Percentiles rank a stretch among this genome's conserved stretches.
phyloP scores from a whole-genome alignment of 2,113 vertebrate genomes.

The Nicator chloris region DNA sequence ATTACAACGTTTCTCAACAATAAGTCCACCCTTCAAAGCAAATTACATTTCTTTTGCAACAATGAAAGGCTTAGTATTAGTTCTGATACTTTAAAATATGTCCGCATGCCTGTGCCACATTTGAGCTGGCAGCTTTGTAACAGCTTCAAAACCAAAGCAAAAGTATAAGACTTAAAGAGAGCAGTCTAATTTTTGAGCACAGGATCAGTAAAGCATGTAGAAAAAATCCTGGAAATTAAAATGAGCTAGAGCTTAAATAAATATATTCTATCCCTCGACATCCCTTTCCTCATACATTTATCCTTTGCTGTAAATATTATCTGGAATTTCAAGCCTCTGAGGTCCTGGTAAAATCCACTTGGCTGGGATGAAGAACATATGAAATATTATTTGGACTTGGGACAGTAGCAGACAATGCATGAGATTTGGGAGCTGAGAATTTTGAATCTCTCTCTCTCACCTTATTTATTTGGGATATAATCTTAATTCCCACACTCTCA shows the following conservation, averaged over 20 bases:
- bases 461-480: neutral
- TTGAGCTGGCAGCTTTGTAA: neutral
- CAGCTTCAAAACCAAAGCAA: neutral
- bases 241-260: neutral
- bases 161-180: neutral
- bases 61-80: neutral
- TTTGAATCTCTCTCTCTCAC: neutral
- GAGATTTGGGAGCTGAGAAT: neutral
- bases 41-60: slow-evolving; percentile 10
- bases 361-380: neutral
- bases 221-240: slow-evolving; percentile 6
- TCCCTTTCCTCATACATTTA: neutral
- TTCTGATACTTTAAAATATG: slow-evolving; percentile 11
- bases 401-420: accelerated
- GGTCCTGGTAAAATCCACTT: neutral
- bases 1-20: neutral
- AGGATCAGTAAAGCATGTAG: neutral
- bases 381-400: neutral
- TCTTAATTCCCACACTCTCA: neutral
- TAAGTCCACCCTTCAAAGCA: neutral
- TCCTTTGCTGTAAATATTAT: neutral
- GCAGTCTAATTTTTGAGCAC: neutral
- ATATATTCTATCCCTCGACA: neutral
- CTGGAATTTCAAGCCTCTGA: neutral
- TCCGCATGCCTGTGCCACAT: neutral